These are phyloP conservation scores for Hippasteria phrygiana DNA, from an alignment of 53 echinoderm and acorn worm species.

Conservation along the genomic window DNA sequence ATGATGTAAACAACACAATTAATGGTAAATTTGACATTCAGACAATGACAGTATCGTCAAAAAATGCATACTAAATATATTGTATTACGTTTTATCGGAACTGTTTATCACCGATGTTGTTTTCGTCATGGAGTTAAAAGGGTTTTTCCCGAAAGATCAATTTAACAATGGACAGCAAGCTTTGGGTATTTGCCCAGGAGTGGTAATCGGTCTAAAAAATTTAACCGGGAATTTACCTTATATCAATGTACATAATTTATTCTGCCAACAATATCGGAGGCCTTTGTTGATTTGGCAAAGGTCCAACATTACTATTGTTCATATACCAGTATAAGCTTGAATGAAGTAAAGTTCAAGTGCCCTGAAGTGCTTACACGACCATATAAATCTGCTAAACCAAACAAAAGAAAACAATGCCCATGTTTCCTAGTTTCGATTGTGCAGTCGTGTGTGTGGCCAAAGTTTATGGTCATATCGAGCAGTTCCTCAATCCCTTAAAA, in stretches of 20 bases:
- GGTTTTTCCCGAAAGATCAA: background rate
- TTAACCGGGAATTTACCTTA: background rate
- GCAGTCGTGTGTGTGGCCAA: no score
- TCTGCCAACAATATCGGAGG: background rate
- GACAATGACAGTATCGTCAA: no score
- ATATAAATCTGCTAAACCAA: no score
- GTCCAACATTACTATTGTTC: no score
- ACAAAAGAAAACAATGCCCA: no score
- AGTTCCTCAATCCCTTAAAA: no score
- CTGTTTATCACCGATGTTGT: background rate
- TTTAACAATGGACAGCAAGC: background rate
- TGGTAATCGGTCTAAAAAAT: background rate
- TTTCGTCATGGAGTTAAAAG: background rate
- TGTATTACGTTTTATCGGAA: background rate
- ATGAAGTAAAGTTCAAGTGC: slow-evolving; percentile 9
- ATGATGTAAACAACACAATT: no score
- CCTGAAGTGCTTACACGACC: background rate
- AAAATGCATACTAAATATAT: background rate
- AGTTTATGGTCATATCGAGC: no score
- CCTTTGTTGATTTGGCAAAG: no score
- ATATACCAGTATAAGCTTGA: background rate
- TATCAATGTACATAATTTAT: background rate
- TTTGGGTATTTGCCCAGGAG: background rate
- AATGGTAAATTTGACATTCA: no score
- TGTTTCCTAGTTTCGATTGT: no score